These are phyloP conservation scores for Pristionchus maxplancki DNA, from an alignment of 2,888 invertebrate genomes.

Conservation along the genomic window DNA sequence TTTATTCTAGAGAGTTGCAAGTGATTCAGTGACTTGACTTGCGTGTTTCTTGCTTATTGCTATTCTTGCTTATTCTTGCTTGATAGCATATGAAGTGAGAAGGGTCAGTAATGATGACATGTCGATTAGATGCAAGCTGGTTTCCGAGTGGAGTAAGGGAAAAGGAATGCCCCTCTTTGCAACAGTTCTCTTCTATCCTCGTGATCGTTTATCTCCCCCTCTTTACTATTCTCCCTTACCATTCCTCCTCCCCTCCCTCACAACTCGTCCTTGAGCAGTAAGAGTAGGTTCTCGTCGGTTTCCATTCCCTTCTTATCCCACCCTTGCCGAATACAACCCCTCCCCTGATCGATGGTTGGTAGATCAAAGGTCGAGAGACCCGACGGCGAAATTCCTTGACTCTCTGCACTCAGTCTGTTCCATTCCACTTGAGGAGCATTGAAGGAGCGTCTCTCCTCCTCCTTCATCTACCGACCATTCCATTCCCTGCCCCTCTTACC, in stretches of 20 bases:
- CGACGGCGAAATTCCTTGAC: not conserved
- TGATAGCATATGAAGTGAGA: too few relatives aligned
- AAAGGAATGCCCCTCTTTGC: not conserved
- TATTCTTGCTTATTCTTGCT: too few relatives aligned
- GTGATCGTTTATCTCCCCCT: conserved; percentile 26
- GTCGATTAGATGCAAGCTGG: too few relatives aligned
- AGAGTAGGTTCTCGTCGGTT: not conserved
- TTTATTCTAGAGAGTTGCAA: conserved; percentile 3
- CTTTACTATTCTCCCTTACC: conserved; percentile 19
- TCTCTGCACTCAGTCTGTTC: not conserved
- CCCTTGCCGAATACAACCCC: not conserved
- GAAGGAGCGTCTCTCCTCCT: not conserved
- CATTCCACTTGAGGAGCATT: not conserved
- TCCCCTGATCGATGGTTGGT: not conserved
- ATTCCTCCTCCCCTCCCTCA: not conserved
- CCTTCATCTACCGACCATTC: not conserved
- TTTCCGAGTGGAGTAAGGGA: too few relatives aligned
- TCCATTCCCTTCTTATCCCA: not conserved
- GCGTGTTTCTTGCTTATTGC: not conserved
- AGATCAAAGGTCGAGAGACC: not conserved
- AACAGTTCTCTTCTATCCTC: not conserved
- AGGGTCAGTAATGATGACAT: too few relatives aligned
- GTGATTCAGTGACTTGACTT: not conserved
- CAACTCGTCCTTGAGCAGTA: conserved; percentile 11
- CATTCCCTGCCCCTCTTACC: not conserved